Evolutionary conservation across 2,797 vertebrate species (phyloP).

Genomic region (Rhinoraja longicauda): DNA sequence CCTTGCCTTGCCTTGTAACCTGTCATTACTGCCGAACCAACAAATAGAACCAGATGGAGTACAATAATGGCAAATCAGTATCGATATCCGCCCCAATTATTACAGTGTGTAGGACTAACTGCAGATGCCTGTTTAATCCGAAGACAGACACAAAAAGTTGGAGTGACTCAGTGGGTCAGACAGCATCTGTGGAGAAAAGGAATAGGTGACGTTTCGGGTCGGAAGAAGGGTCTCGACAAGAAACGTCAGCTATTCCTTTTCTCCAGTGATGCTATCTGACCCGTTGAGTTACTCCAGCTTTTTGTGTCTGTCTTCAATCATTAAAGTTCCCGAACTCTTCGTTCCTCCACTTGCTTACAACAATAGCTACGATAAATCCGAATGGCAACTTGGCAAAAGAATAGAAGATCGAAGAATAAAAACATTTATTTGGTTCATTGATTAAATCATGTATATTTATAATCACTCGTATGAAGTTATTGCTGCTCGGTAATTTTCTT

Average conservation of each 20-base stretch:
- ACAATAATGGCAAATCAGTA: background rate
- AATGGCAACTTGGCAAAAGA: background rate
- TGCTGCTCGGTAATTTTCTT: background rate
- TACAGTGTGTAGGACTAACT: too few relatives aligned
- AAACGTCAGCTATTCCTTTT: too few relatives aligned
- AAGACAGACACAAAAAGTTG: too few relatives aligned
- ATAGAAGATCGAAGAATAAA: background rate
- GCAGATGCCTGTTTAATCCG: too few relatives aligned
- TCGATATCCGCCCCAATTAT: background rate
- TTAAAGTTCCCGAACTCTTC: background rate
- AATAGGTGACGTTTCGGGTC: too few relatives aligned
- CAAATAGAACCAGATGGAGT: background rate
- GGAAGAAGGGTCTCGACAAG: too few relatives aligned
- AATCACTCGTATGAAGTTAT: background rate
- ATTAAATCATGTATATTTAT: background rate
- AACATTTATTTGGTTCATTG: background rate
- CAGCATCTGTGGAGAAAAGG: too few relatives aligned
- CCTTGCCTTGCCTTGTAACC: background rate
- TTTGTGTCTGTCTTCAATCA: background rate
- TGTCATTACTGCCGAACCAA: background rate
- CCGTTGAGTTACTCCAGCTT: too few relatives aligned
- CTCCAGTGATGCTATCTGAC: too few relatives aligned
- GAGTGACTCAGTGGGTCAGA: too few relatives aligned
- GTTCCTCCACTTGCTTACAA: background rate
- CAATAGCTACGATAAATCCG: background rate